Evolutionary conservation across 2,113 vertebrate species (phyloP).

Genomic region (Montifringilla adamsi): DNA sequence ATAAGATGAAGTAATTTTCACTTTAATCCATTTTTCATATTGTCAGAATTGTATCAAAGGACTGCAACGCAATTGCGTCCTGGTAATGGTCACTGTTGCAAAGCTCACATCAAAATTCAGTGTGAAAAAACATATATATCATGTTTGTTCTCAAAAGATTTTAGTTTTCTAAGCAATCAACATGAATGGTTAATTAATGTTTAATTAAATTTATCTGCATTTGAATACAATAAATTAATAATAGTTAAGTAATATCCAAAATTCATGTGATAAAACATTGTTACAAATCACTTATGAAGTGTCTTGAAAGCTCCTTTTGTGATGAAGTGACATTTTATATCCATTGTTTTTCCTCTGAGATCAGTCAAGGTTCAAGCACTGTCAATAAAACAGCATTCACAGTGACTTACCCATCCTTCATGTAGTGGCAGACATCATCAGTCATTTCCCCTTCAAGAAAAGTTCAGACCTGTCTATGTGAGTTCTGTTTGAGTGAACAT

Average conservation of each 20-base stretch:
- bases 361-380: conserved; percentile 1
- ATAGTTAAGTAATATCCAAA: neutral
- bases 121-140: neutral
- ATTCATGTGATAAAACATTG: neutral
- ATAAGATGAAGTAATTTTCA: neutral
- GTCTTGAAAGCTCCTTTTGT: neutral
- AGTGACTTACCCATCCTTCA: neutral
- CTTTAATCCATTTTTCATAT: neutral
- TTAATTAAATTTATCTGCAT: neutral
- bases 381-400: neutral
- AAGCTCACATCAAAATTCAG: neutral
- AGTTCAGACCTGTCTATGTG: neutral
- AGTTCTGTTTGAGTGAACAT: neutral
- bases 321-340: neutral
- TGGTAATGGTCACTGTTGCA: neutral
- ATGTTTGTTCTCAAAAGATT: neutral
- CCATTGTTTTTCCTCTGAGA: conserved; percentile 23
- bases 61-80: neutral
- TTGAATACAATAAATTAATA: neutral
- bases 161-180: neutral
- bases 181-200: neutral
- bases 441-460: neutral
- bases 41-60: neutral
- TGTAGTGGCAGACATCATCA: neutral
- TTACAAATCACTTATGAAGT: neutral